phyloP scores from a whole-genome alignment of 2,888 invertebrate species.

The Euzetes globulus region DNA sequence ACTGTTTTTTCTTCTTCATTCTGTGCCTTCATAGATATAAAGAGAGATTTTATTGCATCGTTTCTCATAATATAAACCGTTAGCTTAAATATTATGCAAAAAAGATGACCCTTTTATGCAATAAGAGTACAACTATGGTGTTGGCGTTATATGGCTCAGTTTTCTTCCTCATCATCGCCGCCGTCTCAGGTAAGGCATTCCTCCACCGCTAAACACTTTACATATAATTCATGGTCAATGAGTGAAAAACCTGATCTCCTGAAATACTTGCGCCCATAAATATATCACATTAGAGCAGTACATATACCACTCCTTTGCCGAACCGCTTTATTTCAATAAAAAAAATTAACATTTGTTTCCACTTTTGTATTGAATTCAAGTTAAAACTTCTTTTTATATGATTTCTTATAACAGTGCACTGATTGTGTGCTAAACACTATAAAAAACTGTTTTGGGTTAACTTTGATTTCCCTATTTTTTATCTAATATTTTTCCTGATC shows the following conservation, averaged over 20 bases:
- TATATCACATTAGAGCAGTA: no score
- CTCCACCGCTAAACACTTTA: not conserved
- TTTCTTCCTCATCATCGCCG: slow-evolving; percentile 9
- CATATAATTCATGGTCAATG: no score
- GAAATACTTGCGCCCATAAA: no score
- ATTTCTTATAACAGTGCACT: not conserved
- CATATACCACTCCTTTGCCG: no score
- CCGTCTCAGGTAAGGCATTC: slow-evolving; percentile 9
- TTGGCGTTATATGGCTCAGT: slow-evolving; percentile 15
- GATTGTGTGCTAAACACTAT: not conserved
- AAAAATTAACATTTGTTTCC: no score
- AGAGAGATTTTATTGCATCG: not conserved
- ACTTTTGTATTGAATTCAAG: no score
- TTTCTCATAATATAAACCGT: not conserved
- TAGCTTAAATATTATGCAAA: slow-evolving; percentile 20
- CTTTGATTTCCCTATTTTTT: not conserved
- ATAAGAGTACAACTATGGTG: slow-evolving; percentile 14
- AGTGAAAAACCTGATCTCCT: no score
- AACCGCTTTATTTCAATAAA: no score
- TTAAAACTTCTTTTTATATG: no score
- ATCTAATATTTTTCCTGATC: not conserved
- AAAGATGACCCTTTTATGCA: slow-evolving; percentile 14
- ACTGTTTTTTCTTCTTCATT: not conserved
- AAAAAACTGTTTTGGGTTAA: not conserved
- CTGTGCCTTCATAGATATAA: not conserved